phyloP scores from a whole-genome alignment of 2,888 invertebrate genomes.

The Megamerina dolium region DNA sequence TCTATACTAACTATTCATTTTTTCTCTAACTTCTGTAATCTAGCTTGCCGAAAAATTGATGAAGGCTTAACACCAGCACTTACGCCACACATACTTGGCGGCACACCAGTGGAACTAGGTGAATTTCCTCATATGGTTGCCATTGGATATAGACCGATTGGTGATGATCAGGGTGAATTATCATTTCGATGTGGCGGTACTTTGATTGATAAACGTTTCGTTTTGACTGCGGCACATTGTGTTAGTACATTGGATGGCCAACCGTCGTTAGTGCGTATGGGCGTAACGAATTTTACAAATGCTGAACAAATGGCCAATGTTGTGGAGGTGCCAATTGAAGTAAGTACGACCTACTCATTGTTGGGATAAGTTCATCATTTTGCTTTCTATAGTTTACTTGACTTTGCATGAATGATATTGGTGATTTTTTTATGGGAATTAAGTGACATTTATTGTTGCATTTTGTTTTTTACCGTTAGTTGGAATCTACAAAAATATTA shows the following conservation, averaged over 20 bases:
- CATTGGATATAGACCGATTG: slow-evolving; percentile 28
- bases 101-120: slow-evolving; percentile 29
- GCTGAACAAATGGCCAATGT: slow-evolving; percentile 8
- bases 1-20: no score
- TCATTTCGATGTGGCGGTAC: slow-evolving; percentile 38
- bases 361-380: no score
- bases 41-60: slow-evolving; percentile 21
- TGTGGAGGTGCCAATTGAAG: slow-evolving; percentile 28
- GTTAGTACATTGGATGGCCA: slow-evolving; percentile 23
- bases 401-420: no score
- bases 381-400: no score
- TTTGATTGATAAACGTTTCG: slow-evolving; percentile 32
- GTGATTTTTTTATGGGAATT: no score
- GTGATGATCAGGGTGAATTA: slow-evolving; percentile 10
- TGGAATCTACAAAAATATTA: no score
- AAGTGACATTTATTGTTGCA: no score
- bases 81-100: slow-evolving; percentile 35
- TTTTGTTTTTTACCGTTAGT: no score
- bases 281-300: slow-evolving; percentile 29
- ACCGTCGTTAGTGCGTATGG: slow-evolving; percentile 36
- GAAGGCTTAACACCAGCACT: slow-evolving; percentile 14
- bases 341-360: no score
- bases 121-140: slow-evolving; percentile 45
- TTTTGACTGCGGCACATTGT: slow-evolving; percentile 44
- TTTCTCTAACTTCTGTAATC: no score